Percentiles rank a stretch among this genome's conserved stretches.
Evolutionary conservation across 2,113 vertebrate species (phyloP).

Genomic region (Epinephelus cyanopodus): DNA sequence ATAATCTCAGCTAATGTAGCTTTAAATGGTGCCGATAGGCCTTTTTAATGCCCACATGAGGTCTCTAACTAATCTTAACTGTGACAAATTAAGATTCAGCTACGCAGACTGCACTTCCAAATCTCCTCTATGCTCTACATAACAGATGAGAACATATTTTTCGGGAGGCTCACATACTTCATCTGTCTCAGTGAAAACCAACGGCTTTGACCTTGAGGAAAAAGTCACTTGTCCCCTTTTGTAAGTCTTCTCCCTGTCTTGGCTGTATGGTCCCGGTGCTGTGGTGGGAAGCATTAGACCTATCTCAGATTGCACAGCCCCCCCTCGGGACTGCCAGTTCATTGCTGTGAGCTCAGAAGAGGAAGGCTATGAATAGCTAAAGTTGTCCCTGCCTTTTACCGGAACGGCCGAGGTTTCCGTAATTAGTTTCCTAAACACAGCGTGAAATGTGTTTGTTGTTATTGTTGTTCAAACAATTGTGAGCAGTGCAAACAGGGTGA

Average conservation of each 20-base stretch:
- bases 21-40: constrained; percentile 30
- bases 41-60: constrained; percentile 36
- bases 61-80: constrained; percentile 56
- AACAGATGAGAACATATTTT: constrained; percentile 37
- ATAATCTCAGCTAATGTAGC: constrained; percentile 41
- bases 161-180: constrained; percentile 29
- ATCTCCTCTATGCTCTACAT: constrained; percentile 41
- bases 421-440: constrained; percentile 63
- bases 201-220: constrained; percentile 76
- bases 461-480: constrained; percentile 49
- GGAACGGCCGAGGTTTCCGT: constrained; percentile 63
- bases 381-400: constrained; percentile 66
- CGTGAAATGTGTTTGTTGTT: constrained; percentile 63
- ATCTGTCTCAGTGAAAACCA: constrained; percentile 44
- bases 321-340: constrained; percentile 59
- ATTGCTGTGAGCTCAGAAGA: constrained; percentile 62
- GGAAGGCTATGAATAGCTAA: constrained; percentile 81
- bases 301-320: constrained; percentile 77
- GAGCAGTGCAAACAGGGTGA: constrained; percentile 18
- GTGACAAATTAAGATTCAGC: constrained; percentile 60
- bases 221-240: constrained; percentile 52
- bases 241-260: constrained; percentile 58
- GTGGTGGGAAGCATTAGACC: constrained; percentile 78
- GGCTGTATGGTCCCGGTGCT: constrained; percentile 40
- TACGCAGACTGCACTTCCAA: constrained; percentile 19